Percentiles rank a stretch among this genome's conserved stretches.
Evolutionary conservation across 1,140 invertebrate genomes (phyloP).

Genomic region (Brachionus rubens): DNA sequence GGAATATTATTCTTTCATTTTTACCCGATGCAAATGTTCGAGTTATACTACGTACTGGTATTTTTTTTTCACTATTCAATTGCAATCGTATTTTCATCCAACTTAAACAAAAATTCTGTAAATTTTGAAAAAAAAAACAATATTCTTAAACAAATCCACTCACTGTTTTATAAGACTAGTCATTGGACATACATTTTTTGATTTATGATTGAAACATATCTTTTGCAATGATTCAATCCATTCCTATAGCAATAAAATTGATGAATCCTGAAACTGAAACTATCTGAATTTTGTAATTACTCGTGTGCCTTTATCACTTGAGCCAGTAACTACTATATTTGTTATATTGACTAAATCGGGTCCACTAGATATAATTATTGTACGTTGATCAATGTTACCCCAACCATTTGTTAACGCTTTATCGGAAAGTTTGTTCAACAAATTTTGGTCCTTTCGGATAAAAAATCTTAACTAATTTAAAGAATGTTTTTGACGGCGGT

Average conservation of each 20-base stretch:
- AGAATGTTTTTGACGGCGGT: too few species aligned
- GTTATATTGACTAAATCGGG: conserved; percentile 98
- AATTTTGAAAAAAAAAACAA: neutral
- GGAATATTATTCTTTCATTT: conserved; percentile 95
- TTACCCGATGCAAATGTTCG: conserved; percentile 92
- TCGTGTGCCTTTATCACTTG: conserved; percentile 83
- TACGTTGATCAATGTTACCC: conserved; percentile 83
- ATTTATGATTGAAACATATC: conserved; percentile 94
- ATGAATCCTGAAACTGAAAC: conserved; percentile 49
- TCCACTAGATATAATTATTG: conserved; percentile 96
- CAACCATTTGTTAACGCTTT: conserved; percentile 50
- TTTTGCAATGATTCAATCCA: conserved; percentile 84
- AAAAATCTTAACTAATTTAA: neutral
- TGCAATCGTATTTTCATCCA: conserved; percentile 94
- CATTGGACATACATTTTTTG: conserved; percentile 86
- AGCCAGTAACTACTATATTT: conserved; percentile 92
- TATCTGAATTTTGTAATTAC: conserved; percentile 55
- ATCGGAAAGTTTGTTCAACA: conserved; percentile 43
- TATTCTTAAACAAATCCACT: neutral
- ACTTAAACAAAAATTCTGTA: conserved; percentile 63
- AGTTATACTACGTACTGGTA: conserved; percentile 89
- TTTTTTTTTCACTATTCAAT: conserved; percentile 87
- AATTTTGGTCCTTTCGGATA: conserved; percentile 38
- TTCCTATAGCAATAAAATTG: conserved; percentile 66
- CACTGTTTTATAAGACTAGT: conserved; percentile 93